Conservation (phyloP, 2,113 vertebrate species). For the Lathamus discolor region DNA sequence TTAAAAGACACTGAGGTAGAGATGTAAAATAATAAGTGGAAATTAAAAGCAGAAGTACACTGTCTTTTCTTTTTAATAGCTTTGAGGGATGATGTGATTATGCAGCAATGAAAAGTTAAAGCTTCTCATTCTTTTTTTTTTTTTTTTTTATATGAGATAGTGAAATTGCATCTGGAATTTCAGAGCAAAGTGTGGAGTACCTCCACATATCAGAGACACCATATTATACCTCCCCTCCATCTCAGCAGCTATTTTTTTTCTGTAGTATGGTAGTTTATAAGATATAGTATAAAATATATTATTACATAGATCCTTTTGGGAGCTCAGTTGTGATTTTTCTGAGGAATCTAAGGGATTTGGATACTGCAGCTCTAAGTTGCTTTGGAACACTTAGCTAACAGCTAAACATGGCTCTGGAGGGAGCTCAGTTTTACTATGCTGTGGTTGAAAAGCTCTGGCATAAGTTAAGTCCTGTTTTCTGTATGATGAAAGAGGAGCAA, state of each 20-base stretch:
- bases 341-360: not conserved
- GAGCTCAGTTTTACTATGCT: not conserved
- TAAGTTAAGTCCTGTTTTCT: not conserved
- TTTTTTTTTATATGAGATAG: not conserved
- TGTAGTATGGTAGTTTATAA: not conserved
- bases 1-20: not conserved
- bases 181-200: not conserved
- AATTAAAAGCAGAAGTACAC: conserved; percentile 35
- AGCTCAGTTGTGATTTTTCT: not conserved
- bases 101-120: conserved; percentile 32
- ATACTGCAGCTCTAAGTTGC: not conserved
- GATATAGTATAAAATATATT: not conserved
- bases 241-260: not conserved
- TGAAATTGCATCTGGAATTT: conserved; percentile 39
- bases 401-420: not conserved
- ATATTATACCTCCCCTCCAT: not conserved
- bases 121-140: not conserved
- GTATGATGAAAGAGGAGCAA: not conserved
- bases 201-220: not conserved
- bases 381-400: not conserved
- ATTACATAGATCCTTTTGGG: not conserved
- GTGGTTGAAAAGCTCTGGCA: not conserved
- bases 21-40: conserved; percentile 25
- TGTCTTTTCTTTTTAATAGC: not conserved
- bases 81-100: conserved; percentile 3